Evolutionary conservation across 2,113 vertebrate species (phyloP).

Genomic region (Phoenicopterus ruber): DNA sequence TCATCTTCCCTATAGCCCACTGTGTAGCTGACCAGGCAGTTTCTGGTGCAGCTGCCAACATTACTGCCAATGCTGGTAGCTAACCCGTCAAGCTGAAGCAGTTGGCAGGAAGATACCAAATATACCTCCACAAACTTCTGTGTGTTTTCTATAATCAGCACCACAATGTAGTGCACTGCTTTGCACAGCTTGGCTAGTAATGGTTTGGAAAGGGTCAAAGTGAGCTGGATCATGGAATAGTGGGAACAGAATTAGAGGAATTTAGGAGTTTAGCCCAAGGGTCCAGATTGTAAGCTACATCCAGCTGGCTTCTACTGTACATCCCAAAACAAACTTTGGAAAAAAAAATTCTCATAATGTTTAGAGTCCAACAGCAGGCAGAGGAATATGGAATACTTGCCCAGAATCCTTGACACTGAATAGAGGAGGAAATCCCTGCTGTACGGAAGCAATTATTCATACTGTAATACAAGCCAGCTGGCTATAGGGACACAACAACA

Average conservation of each 20-base stretch:
- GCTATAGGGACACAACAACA: neutral
- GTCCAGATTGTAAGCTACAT: neutral
- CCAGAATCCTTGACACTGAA: neutral
- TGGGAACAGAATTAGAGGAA: neutral
- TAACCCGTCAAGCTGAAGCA: neutral
- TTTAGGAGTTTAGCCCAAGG: neutral
- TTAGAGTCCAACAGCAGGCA: neutral
- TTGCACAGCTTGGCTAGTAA: neutral
- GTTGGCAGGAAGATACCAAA: neutral
- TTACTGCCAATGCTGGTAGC: neutral
- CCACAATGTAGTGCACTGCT: rapidly evolving
- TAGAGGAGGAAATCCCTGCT: neutral
- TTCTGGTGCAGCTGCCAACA: neutral
- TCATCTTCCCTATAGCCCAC: neutral
- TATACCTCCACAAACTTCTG: neutral
- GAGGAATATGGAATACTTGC: neutral
- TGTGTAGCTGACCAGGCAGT: neutral
- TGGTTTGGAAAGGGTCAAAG: neutral
- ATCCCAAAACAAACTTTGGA: neutral
- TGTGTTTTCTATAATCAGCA: neutral
- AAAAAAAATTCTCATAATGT: neutral
- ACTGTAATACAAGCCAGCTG: neutral
- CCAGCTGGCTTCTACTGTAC: neutral
- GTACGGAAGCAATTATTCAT: neutral
- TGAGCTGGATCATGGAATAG: neutral